Conservation (phyloP, 2,888 invertebrate genomes). For the Pharmacophagus antenor region DNA sequence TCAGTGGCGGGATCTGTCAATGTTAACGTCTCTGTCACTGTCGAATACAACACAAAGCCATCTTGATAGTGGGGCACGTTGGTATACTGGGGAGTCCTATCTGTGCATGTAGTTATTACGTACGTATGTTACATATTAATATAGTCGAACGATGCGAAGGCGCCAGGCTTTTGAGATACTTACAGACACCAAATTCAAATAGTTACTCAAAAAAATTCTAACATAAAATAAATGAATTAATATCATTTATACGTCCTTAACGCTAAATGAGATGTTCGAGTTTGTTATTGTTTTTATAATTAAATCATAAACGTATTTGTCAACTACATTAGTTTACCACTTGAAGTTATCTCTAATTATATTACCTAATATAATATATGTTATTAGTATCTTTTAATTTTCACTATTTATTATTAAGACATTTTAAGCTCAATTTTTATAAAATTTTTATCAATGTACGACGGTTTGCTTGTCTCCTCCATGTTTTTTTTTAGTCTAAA, state of each 20-base stretch:
- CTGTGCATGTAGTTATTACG: conserved; percentile 10
- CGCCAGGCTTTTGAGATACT: background rate
- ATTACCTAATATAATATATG: no score
- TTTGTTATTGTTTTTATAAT: no score
- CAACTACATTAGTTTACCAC: no score
- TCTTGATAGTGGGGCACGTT: conserved; percentile 1
- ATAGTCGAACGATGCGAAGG: conserved; percentile 1
- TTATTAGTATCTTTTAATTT: no score
- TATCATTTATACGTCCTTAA: no score
- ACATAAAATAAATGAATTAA: no score
- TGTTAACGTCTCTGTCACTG: conserved; percentile 5
- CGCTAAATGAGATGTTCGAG: no score
- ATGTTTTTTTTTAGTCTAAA: background rate
- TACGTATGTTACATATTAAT: conserved; percentile 14
- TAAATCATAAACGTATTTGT: no score
- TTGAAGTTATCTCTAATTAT: no score
- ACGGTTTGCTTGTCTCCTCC: background rate
- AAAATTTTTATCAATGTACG: no score
- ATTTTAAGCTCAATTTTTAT: background rate
- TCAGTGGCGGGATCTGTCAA: conserved; percentile 6
- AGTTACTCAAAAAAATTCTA: background rate
- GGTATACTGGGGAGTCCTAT: conserved; percentile 16
- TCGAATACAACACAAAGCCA: background rate
- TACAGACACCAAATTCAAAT: conserved; percentile 7
- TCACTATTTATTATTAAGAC: background rate